Evolutionary conservation across 2,797 vertebrate genomes (phyloP).

Genomic region (Podarcis lilfordi): DNA sequence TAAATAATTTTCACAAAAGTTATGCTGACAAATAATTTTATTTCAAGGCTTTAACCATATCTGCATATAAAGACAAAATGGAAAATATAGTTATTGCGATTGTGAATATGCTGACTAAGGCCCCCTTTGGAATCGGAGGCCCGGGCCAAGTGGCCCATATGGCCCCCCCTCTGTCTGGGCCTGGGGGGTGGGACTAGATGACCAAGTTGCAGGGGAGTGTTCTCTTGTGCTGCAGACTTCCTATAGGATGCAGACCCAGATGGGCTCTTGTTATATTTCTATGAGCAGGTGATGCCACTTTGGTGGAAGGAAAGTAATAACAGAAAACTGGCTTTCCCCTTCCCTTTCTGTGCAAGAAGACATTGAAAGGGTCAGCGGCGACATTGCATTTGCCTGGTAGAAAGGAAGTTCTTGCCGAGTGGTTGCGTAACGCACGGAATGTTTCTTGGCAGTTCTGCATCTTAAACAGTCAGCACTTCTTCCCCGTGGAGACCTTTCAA

Average conservation of each 20-base stretch:
- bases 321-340: background rate
- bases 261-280: background rate
- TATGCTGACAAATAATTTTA: too few relatives aligned
- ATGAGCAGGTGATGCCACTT: background rate
- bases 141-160: too few relatives aligned
- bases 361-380: background rate
- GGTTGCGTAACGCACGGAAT: background rate
- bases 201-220: background rate
- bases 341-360: background rate
- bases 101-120: too few relatives aligned
- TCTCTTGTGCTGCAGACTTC: background rate
- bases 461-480: background rate
- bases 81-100: too few relatives aligned
- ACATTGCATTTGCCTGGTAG: background rate
- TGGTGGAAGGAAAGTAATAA: background rate
- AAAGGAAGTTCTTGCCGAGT: background rate
- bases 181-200: too few relatives aligned
- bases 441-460: background rate
- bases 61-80: too few relatives aligned
- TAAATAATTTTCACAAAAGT: too few relatives aligned
- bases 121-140: too few relatives aligned
- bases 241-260: background rate
- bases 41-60: too few relatives aligned
- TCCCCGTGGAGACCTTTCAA: slow-evolving; percentile 3
- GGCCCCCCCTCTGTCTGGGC: too few relatives aligned